Conservation (phyloP, 2,888 invertebrate genomes). For the Cylindroiulus punctatus region DNA sequence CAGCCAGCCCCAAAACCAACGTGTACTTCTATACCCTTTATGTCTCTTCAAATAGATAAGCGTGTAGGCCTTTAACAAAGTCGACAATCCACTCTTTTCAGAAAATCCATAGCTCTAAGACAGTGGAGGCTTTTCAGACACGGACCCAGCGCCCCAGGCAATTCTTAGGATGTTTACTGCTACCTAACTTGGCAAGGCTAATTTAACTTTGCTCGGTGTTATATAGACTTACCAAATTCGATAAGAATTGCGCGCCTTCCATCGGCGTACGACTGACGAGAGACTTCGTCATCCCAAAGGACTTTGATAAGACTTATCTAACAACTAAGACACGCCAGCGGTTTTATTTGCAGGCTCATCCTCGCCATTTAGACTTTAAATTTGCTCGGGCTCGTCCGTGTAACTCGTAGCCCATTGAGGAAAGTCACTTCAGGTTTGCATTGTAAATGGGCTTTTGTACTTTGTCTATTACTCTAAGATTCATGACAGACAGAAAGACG, state of each 20-base stretch:
- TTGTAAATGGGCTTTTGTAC: background rate
- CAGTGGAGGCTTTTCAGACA: background rate
- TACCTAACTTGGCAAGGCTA: slow-evolving; percentile 26
- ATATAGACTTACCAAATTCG: slow-evolving; percentile 32
- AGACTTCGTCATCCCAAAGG: background rate
- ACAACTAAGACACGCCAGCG: slow-evolving; percentile 20
- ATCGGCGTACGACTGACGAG: slow-evolving; percentile 19
- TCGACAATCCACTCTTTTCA: slow-evolving; percentile 27
- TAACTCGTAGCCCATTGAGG: background rate
- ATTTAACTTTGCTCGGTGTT: slow-evolving; percentile 27
- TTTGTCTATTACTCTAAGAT: too few species aligned
- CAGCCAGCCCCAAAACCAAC: background rate
- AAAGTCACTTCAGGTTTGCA: background rate
- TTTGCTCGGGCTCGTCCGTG: background rate
- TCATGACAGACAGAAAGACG: too few species aligned
- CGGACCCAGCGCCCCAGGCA: background rate
- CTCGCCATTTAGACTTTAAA: slow-evolving; percentile 17
- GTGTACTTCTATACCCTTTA: slow-evolving; percentile 4
- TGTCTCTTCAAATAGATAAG: slow-evolving; percentile 21
- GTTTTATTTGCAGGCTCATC: slow-evolving; percentile 26
- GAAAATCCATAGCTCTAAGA: slow-evolving; percentile 32
- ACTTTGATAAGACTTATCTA: slow-evolving; percentile 17
- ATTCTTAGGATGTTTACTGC: slow-evolving; percentile 21
- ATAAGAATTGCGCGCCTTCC: slow-evolving; percentile 16
- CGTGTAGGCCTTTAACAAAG: slow-evolving; percentile 26